These are phyloP conservation scores for Hoplostethus mediterraneus DNA, from an alignment of 2,797 vertebrate genomes.

Conservation along the genomic window DNA sequence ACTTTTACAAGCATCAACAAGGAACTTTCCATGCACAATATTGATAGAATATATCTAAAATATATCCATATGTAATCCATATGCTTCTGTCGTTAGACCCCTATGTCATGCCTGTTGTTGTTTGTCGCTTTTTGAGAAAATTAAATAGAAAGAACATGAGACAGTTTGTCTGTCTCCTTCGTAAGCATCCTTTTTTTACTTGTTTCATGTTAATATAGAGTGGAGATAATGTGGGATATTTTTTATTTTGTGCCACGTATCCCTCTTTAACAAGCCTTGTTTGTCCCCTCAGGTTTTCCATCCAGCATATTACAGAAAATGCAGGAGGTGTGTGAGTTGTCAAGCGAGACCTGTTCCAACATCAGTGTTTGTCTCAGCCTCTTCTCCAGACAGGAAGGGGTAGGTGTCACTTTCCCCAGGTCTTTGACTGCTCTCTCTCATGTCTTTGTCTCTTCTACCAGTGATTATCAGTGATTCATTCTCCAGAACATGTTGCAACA, in stretches of 20 bases:
- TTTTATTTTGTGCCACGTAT: neutral
- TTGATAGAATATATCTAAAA: slow-evolving; percentile 16
- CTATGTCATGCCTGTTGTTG: neutral
- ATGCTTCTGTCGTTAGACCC: slow-evolving; percentile 10
- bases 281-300: slow-evolving; percentile 83
- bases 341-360: slow-evolving; percentile 87
- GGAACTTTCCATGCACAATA: slow-evolving; percentile 7
- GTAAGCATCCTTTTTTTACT: neutral
- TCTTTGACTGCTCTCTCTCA: neutral
- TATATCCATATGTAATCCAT: slow-evolving; percentile 1
- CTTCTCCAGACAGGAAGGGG: slow-evolving; percentile 92
- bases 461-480: slow-evolving; percentile 1
- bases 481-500: neutral
- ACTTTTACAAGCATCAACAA: slow-evolving; percentile 14
- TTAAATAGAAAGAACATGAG: neutral
- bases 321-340: slow-evolving; percentile 88
- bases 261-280: slow-evolving; percentile 8
- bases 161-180: neutral
- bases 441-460: neutral
- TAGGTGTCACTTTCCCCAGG: slow-evolving; percentile 74
- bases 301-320: slow-evolving; percentile 86
- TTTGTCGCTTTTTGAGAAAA: slow-evolving; percentile 3
- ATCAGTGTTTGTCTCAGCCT: slow-evolving; percentile 89
- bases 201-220: neutral
- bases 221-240: neutral